Conservation (phyloP, 2,888 invertebrate genomes). For the Pegoplata infirma region DNA sequence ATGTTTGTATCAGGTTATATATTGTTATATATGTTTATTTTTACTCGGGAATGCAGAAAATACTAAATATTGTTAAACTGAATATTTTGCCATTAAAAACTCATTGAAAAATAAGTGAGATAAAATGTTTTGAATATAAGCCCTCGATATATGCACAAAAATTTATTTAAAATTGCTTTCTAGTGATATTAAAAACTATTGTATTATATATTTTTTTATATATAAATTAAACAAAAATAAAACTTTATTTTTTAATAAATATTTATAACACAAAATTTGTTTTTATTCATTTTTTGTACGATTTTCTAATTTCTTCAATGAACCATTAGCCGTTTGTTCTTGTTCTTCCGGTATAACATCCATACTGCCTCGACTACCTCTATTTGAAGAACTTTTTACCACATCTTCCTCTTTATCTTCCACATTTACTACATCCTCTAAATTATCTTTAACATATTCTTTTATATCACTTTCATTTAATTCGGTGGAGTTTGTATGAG, state of each 20-base stretch:
- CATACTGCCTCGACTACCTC: conserved; percentile 24
- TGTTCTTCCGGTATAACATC: conserved; percentile 49
- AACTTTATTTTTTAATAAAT: neutral
- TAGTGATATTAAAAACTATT: too few relatives aligned
- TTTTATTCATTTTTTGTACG: conserved; percentile 13
- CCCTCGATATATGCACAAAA: too few relatives aligned
- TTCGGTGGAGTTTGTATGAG: conserved; percentile 44
- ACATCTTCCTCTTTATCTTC: conserved; percentile 1
- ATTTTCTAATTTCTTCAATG: neutral
- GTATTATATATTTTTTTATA: neutral
- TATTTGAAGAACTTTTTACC: too few relatives aligned
- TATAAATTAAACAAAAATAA: neutral
- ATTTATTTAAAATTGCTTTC: too few relatives aligned
- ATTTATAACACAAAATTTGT: neutral
- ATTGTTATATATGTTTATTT: too few relatives aligned
- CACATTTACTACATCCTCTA: neutral
- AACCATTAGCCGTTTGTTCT: conserved; percentile 4
- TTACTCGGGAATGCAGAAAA: too few relatives aligned
- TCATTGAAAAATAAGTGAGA: too few relatives aligned
- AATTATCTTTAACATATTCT: neutral
- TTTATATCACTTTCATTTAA: conserved; percentile 26
- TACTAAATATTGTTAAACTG: too few relatives aligned
- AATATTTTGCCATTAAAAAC: too few relatives aligned
- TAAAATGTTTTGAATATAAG: too few relatives aligned
- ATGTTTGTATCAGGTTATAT: too few relatives aligned